A percentile compares a stretch with the other conserved stretches of the same genome.
Conservation (phyloP, 2,113 vertebrate genomes). For the Xiphophorus couchianus region DNA sequence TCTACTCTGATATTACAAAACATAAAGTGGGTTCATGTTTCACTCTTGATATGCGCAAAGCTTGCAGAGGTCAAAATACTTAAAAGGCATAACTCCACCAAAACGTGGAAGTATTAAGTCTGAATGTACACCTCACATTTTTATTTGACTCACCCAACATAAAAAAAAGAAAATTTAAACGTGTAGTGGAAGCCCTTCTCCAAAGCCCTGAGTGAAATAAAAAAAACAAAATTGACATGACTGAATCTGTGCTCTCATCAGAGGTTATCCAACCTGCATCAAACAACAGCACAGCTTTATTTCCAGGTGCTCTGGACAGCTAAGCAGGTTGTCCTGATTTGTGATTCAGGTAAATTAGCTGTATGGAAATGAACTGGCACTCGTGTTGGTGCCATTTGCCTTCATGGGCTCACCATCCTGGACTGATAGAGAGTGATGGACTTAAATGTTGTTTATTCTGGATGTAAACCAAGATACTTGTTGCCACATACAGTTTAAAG, state of each 20-base stretch:
- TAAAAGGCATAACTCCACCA: too few species aligned
- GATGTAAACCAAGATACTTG: not conserved
- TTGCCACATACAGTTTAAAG: not conserved
- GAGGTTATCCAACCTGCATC: not conserved
- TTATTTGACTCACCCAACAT: not conserved
- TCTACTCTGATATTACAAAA: too few species aligned
- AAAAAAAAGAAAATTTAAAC: not conserved
- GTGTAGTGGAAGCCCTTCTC: not conserved
- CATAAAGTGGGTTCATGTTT: too few species aligned
- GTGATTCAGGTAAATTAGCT: not conserved
- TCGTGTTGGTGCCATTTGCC: too few species aligned
- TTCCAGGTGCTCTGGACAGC: not conserved
- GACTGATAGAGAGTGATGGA: too few species aligned
- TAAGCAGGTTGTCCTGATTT: not conserved
- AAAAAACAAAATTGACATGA: not conserved
- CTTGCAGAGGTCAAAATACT: too few species aligned
- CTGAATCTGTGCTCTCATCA: not conserved
- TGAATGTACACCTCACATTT: too few species aligned
- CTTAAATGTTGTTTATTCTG: not conserved
- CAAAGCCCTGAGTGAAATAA: not conserved
- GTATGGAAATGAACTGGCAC: not conserved
- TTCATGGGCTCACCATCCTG: too few species aligned
- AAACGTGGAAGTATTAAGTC: too few species aligned
- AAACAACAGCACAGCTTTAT: not conserved
- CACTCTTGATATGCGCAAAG: too few species aligned